These are phyloP conservation scores for Troides oblongomaculatus DNA, from an alignment of 2,888 invertebrate genomes.

Conservation along the genomic window DNA sequence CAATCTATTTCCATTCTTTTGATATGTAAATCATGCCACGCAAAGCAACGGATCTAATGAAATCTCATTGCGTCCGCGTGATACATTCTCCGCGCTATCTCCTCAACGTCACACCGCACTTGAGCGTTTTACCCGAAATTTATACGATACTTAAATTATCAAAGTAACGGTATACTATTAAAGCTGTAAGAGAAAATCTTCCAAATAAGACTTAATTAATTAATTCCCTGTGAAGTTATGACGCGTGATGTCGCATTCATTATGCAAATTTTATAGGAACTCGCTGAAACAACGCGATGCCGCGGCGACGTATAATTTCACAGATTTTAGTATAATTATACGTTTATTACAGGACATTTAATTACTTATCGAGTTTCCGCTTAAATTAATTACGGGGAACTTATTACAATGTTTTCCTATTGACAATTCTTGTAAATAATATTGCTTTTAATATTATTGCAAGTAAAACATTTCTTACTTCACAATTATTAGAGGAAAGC, in stretches of 20 bases:
- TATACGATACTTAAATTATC: conserved; percentile 11
- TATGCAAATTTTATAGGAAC: conserved; percentile 56
- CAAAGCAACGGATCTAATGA: conserved; percentile 24
- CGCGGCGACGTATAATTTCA: conserved; percentile 36
- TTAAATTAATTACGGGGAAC: conserved; percentile 22
- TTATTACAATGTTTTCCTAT: neutral
- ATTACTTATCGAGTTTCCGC: conserved; percentile 9
- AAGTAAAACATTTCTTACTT: no score
- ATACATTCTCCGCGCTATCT: conserved; percentile 7
- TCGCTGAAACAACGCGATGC: conserved; percentile 30
- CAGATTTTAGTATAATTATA: conserved; percentile 23
- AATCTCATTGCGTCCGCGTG: conserved; percentile 17
- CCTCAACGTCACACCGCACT: neutral
- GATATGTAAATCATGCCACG: conserved; percentile 31
- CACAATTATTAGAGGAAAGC: no score
- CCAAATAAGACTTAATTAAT: conserved; percentile 64
- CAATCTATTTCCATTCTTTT: conserved; percentile 54
- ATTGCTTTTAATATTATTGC: neutral
- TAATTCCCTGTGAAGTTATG: conserved; percentile 64
- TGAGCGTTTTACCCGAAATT: conserved; percentile 6
- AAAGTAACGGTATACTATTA: conserved; percentile 16
- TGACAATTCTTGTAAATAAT: neutral
- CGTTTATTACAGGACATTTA: conserved; percentile 30
- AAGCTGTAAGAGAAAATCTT: conserved; percentile 26
- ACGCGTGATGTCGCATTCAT: conserved; percentile 68